A percentile compares a stretch with the other conserved stretches of the same genome.
Evolutionary conservation across 2,888 invertebrate species (phyloP).

Genomic region (Syritta pipiens): DNA sequence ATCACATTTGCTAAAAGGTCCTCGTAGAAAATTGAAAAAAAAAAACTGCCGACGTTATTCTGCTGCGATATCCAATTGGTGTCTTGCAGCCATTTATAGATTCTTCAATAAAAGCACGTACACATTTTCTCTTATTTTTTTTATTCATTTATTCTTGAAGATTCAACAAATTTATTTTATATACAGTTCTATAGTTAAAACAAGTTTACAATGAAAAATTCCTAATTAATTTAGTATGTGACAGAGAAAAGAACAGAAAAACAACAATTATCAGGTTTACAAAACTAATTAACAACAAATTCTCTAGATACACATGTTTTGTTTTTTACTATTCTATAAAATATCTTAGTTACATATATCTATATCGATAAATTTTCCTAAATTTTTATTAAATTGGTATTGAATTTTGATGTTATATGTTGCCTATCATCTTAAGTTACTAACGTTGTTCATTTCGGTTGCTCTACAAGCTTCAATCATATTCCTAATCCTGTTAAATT

Average conservation of each 20-base stretch:
- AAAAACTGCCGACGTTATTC: too few relatives aligned
- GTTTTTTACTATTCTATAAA: slow-evolving; percentile 11
- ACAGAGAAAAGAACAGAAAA: background rate
- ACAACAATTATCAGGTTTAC: slow-evolving; percentile 11
- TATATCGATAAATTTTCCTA: slow-evolving; percentile 1
- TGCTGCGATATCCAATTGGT: too few relatives aligned
- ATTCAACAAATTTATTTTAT: slow-evolving; percentile 38
- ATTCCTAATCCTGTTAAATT: background rate
- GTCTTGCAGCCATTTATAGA: too few relatives aligned
- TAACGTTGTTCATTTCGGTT: background rate
- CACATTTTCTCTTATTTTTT: background rate
- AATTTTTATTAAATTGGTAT: slow-evolving; percentile 23
- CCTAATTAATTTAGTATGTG: slow-evolving; percentile 12
- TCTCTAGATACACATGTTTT: background rate
- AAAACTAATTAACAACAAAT: slow-evolving; percentile 51
- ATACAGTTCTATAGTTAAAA: slow-evolving; percentile 18
- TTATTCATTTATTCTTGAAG: slow-evolving; percentile 27
- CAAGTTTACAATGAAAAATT: slow-evolving; percentile 27
- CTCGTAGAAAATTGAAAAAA: too few relatives aligned
- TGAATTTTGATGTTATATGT: background rate
- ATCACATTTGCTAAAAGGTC: too few relatives aligned
- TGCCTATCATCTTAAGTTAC: background rate
- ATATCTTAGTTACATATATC: background rate
- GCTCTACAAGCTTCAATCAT: background rate
- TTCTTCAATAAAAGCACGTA: background rate